Base-by-base conservation (phyloP, 2,888 invertebrate species). In the Xestoiulus laeticollis region DNA sequence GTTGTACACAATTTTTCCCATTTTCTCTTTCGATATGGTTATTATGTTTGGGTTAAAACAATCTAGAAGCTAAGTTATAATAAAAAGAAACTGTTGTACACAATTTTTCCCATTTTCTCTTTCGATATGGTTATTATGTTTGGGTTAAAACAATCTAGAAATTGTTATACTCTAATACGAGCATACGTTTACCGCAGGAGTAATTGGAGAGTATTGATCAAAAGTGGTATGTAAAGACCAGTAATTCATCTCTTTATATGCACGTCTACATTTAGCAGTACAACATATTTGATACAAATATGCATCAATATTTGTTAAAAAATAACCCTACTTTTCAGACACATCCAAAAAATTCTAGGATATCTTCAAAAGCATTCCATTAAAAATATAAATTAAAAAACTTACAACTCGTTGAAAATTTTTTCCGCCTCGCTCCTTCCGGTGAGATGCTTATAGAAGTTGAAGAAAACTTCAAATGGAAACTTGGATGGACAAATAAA, bases 381-480 rank as follows among this genome's bases (percentile, higher is more conserved):
- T n/a, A 88, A 88, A 88, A 10, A 86, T 53, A 14, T 3, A 78
- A 26, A 14, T 6, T 26, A 8, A 0, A 26, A 68, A 85, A 94
- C 96, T 95, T 93, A 97, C 96, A 98, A 94, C 91, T 95, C 95
- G 91, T 97, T 96, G 93, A 98, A 98, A 89, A 98, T 96, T 92
- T 96, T 96, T 92, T 97, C 97, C 87, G 98, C 96, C 92, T 99
- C 98, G 59, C 94, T 94, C 89, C 98, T 94, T 14, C 91, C 91
- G 85, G 96, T 96, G 90, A 99, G 94, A 92, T 96, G 96, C 92
- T 97, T 96, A 93, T 98, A 98, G 92, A 99, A 96, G 90, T 95
- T 96, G 93, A 97, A 97, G 94, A 98, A 99, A 92, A 96, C 96
- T 91, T 97, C 97, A 92, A 97, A 98, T 91, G 95, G 95, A 92